Evolutionary conservation across 2,113 vertebrate species (phyloP).

Genomic region (Rhadina sibilatrix): DNA sequence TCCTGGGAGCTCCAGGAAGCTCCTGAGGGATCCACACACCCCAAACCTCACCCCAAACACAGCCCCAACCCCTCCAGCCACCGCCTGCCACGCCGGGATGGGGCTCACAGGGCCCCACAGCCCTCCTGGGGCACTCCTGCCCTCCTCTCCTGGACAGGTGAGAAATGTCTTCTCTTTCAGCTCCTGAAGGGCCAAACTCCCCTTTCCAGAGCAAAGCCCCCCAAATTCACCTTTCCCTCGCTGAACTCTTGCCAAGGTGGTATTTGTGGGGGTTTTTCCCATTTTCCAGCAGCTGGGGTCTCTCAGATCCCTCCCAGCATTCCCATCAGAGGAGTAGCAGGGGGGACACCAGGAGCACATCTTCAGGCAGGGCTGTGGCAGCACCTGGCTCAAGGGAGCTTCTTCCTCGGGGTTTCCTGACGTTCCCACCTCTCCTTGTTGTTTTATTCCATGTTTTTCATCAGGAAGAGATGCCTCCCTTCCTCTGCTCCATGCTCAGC

Average conservation of each 20-base stretch:
- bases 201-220: not conserved
- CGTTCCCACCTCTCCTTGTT: not conserved
- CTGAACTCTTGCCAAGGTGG: not conserved
- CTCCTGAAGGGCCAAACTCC: not conserved
- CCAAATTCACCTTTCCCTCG: not conserved
- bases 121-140: not conserved
- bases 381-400: not conserved
- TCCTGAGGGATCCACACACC: not conserved
- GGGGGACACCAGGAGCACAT: not conserved
- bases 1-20: not conserved
- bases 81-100: accelerated
- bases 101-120: not conserved
- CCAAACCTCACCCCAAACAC: not conserved
- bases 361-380: not conserved
- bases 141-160: not conserved
- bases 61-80: accelerated
- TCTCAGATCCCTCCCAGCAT: not conserved
- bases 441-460: not conserved
- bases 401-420: not conserved
- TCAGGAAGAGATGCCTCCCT: not conserved
- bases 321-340: not conserved
- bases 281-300: not conserved
- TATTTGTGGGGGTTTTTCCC: not conserved
- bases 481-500: not conserved
- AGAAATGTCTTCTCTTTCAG: not conserved